Evolutionary conservation across 2,797 vertebrate species (phyloP), one percentile per base, ranked within the genome.

Genomic region (Pampus argenteus): DNA sequence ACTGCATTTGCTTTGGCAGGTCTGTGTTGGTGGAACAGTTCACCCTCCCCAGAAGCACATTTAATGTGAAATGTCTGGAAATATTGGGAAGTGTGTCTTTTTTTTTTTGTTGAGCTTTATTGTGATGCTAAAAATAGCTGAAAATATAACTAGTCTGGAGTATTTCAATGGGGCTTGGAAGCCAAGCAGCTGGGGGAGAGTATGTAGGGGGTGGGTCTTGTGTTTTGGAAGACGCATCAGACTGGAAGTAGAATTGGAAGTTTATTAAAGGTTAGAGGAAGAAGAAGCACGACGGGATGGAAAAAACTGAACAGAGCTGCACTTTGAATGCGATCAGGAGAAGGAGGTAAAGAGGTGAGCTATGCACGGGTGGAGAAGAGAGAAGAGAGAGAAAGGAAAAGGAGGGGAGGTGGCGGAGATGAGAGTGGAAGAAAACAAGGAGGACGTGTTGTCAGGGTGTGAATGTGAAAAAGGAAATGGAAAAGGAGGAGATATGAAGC

Each of bases 51-150:
- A 78, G 86, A 90, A 91, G 85, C 85, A 79, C 86, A 81, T 89
- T 92, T 92, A 88, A 90, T 88, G 84, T 83, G 84, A 91, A 90
- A 89, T 82, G 88, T 79, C 89, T 90, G 88, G 87, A 92, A 90
- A 90, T 77, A 68, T 82, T 76, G 66, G 84, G 78, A 76, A 82
- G 76, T 75, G 50, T 76, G 78, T 82, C 74, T 75, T 86, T 89
- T 74, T 80, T 75, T 86, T 89, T 74, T 80, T 82, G 63, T 83
- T 63, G 9, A 57, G 65, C 78, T 87, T 92, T 91, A 91, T 92
- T 93, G 90, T 93, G 86, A 86, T 81, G 78, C 90, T 93, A 93
- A 91, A 93, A 92, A 93, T 93, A 94, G 82, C 59, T 45, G 26
- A 72, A 83, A 87, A 86, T 45, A 76, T 45, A 76, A 50, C 15